Evolutionary conservation across 1,140 invertebrate genomes (phyloP).

Genomic region (Popillia japonica): DNA sequence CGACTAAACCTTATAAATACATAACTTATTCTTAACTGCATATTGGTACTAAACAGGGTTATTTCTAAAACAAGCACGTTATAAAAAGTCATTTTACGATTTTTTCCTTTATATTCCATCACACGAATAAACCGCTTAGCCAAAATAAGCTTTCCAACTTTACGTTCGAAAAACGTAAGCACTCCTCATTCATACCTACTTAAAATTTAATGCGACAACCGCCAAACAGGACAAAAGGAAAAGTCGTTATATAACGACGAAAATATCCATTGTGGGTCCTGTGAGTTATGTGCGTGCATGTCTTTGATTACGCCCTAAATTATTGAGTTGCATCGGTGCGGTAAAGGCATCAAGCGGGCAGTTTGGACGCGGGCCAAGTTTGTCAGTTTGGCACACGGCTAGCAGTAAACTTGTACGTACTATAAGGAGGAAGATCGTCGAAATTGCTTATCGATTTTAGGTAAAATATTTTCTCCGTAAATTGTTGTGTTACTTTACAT

Average conservation of each 20-base stretch:
- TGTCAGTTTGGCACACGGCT: not conserved
- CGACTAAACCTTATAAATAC: too few species aligned
- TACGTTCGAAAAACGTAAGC: not conserved
- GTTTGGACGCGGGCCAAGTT: slow-evolving; percentile 1
- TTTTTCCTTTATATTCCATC: too few species aligned
- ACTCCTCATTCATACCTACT: slow-evolving; percentile 4
- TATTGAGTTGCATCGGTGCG: slow-evolving; percentile 8
- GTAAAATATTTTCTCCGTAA: not conserved
- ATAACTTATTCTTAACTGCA: too few species aligned
- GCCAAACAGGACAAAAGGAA: not conserved
- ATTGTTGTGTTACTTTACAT: slow-evolving; percentile 15
- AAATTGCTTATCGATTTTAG: slow-evolving; percentile 16
- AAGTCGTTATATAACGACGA: slow-evolving; percentile 6
- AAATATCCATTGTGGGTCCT: not conserved
- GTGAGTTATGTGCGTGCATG: slow-evolving; percentile 3
- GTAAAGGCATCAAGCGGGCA: not conserved
- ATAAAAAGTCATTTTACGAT: too few species aligned
- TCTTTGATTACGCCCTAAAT: slow-evolving; percentile 1
- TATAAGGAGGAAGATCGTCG: not conserved
- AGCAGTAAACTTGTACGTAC: not conserved
- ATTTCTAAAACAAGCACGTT: too few species aligned
- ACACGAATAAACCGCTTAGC: too few species aligned
- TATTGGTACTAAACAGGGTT: too few species aligned
- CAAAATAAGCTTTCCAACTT: too few species aligned
- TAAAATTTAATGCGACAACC: not conserved